Conservation (phyloP, 1,140 invertebrate genomes). For the Spodoptera litura region DNA sequence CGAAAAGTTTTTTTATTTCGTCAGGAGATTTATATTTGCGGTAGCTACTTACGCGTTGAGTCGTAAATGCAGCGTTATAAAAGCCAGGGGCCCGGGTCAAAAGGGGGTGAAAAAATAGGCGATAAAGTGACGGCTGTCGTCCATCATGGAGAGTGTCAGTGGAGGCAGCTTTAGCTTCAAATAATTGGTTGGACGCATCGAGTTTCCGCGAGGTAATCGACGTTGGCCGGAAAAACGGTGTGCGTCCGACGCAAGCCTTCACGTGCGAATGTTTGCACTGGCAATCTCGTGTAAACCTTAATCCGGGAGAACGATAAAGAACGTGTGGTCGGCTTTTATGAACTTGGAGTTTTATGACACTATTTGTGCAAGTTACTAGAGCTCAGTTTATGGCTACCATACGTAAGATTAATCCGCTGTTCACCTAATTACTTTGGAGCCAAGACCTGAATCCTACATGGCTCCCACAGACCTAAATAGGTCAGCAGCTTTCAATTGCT, state of each 20-base stretch:
- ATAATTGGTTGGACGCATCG: slow-evolving; percentile 66
- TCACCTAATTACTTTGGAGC: slow-evolving; percentile 1
- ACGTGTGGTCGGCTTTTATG: slow-evolving; percentile 1
- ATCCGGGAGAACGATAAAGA: slow-evolving; percentile 20
- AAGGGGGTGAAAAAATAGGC: slow-evolving; percentile 50
- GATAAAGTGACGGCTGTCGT: slow-evolving; percentile 67
- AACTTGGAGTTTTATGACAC: slow-evolving; percentile 3
- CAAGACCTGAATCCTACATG: slow-evolving; percentile 1
- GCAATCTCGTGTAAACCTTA: slow-evolving; percentile 21
- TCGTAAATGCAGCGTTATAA: slow-evolving; percentile 49
- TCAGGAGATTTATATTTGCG: slow-evolving; percentile 42
- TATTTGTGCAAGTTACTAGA: background rate
- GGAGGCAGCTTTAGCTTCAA: slow-evolving; percentile 54
- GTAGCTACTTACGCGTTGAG: slow-evolving; percentile 19
- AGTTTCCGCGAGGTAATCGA: slow-evolving; percentile 53
- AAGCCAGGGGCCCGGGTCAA: slow-evolving; percentile 60
- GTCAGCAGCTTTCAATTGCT: slow-evolving; percentile 34
- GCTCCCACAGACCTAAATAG: slow-evolving; percentile 19
- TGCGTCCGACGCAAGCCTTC: slow-evolving; percentile 7
- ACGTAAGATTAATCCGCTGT: slow-evolving; percentile 17
- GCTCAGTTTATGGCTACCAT: background rate
- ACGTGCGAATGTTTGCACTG: slow-evolving; percentile 20
- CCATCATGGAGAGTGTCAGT: slow-evolving; percentile 69
- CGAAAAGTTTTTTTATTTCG: slow-evolving; percentile 39
- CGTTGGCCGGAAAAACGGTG: slow-evolving; percentile 49